Evolutionary conservation across 2,797 vertebrate genomes (phyloP).

Genomic region (Austrolebias charrua): DNA sequence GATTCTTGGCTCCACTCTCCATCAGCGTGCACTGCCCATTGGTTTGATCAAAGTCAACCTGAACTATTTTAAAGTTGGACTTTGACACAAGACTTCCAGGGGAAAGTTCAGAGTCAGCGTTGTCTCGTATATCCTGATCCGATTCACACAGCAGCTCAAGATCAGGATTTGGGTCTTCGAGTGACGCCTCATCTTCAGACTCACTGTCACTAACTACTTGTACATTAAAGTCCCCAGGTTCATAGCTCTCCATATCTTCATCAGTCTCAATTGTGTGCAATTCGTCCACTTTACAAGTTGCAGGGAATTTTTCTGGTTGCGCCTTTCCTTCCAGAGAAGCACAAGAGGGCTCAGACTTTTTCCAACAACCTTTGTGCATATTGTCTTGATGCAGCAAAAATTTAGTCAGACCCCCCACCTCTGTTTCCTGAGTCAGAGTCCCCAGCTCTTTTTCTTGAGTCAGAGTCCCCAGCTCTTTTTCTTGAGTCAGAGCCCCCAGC

Average conservation of each 20-base stretch:
- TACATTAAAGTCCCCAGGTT: conserved; percentile 72
- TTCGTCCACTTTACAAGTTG: conserved; percentile 27
- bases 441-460: conserved; percentile 61
- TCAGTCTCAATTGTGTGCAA: conserved; percentile 31
- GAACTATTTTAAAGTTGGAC: conserved; percentile 77
- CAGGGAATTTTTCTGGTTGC: conserved; percentile 24
- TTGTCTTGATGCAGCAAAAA: conserved; percentile 31
- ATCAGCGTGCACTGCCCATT: conserved; percentile 30
- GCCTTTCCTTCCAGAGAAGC: conserved; percentile 11
- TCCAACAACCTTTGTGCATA: conserved; percentile 25
- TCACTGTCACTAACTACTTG: conserved; percentile 76
- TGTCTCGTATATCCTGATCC: conserved; percentile 71
- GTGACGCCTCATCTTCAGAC: conserved; percentile 63
- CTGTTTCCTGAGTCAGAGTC: conserved; percentile 3
- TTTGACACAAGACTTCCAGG: conserved; percentile 43
- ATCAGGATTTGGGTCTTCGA: conserved; percentile 68
- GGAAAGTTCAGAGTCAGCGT: conserved; percentile 31
- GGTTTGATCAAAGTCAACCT: conserved; percentile 71
- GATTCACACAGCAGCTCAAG: conserved; percentile 78
- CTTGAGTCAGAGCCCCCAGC: conserved; percentile 21
- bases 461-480: neutral
- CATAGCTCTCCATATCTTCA: conserved; percentile 65
- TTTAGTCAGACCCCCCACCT: conserved; percentile 34
- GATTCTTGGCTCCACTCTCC: conserved; percentile 6
- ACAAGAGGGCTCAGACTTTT: conserved; percentile 22